Evolutionary conservation across 2,888 invertebrate species (phyloP), one percentile per base, ranked within the genome.

Genomic region (Phorcus lineatus): DNA sequence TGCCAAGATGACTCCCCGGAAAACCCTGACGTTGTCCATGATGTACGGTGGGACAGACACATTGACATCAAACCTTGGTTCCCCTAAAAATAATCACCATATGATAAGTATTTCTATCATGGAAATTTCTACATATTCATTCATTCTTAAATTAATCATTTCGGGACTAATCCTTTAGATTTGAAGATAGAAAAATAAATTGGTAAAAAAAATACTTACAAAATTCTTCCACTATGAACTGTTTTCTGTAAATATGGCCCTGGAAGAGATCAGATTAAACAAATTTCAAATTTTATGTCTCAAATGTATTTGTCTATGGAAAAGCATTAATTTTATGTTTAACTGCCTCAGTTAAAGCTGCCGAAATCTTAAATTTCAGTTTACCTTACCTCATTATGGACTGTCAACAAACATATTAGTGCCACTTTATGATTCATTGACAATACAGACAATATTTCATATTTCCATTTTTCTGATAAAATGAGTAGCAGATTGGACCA

Each of bases 11-110:
- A 96, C 95, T 0, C 98, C 99, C 90, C 96, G 95, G 90, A 99
- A 95, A 90, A 94, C 97, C 13, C 94, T 95, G 36, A 97, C 97
- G 28, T 96, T 96, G 89, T 96, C 96, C 92, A 98, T 96, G 94
- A 98, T 97, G 93, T 97, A 98, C 0, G 98, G 96, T 0, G 98
- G 97, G 96, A 98, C 97, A 0, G 97, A 98, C 0, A 99, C 97
- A 93, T 98, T 98, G 0, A 98, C 97, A 96, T 98, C 98, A 92
- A 97, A 98, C 87, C 98, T 95, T 0, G 98, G 97, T 93, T 97
- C 97, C 93, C 98, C 94, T 94, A 86, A 62, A 86, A 86, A 40
- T 80, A n/a, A 78, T 77, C 0, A 77, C 7, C 36, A 7, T 28
- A 62, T 28, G 77, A 31, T 79, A 24, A 74, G n/a, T n/a, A 70